Conservation (phyloP, 2,113 vertebrate species). For the Phodopus roborovskii region DNA sequence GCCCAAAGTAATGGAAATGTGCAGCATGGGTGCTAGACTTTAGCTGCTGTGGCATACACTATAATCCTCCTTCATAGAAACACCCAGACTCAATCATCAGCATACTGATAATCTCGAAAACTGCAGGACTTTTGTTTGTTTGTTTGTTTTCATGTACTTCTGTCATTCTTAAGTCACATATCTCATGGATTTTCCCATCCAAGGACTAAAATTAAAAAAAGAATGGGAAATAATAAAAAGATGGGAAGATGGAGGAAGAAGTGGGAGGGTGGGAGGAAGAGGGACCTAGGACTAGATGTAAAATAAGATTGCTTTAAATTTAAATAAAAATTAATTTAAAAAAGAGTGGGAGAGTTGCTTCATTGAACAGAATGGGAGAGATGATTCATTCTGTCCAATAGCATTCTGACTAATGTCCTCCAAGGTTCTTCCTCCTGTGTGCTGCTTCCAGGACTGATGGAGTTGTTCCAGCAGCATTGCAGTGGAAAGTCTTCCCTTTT, state of each 20-base stretch:
- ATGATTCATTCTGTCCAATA: not conserved
- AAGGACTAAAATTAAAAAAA: not conserved
- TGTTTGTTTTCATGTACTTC: too few relatives aligned
- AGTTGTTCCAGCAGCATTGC: accelerated
- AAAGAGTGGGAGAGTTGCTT: accelerated
- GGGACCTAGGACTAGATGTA: too few relatives aligned
- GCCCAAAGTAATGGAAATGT: not conserved
- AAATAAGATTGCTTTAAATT: too few relatives aligned
- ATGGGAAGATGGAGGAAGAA: too few relatives aligned
- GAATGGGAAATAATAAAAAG: too few relatives aligned
- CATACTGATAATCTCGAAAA: not conserved
- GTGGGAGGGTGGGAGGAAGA: too few relatives aligned
- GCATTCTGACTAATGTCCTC: not conserved
- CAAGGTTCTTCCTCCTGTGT: accelerated
- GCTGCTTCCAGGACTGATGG: not conserved
- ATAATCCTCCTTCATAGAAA: not conserved
- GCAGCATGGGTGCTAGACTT: too few relatives aligned
- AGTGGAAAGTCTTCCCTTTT: not conserved
- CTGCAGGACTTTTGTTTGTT: not conserved
- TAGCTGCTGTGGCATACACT: not conserved
- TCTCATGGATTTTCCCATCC: not conserved
- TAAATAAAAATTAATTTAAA: not conserved
- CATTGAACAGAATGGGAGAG: not conserved
- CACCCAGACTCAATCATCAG: not conserved
- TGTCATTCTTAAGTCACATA: not conserved